Base-by-base conservation (phyloP, 2,113 vertebrate species). In the Hippocampus comes region DNA sequence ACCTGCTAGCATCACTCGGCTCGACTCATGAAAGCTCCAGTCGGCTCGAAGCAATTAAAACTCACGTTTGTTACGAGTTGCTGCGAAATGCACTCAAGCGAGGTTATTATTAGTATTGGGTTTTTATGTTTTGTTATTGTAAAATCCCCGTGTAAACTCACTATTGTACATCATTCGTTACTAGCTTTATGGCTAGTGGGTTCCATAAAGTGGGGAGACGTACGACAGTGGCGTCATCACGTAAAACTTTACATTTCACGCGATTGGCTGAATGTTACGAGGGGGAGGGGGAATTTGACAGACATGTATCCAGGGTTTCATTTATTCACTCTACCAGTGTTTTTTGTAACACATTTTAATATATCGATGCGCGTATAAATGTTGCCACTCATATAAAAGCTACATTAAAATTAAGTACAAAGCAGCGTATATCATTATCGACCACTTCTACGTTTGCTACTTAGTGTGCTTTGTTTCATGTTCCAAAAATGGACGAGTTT, bases 221-320 rank as follows among this genome's bases (percentile, higher is more conserved):
- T 92, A 89, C 89, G 79, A 83, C 80, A 8, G 1, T 75, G 25
- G 94, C 94, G 94, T 95, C 94, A 96, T 90, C 89, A 91, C 94
- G 93, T 82, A 85, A 67, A 41, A 23, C 2, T 78, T 84, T 70
- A 83, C 78, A 67, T 87, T 67, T 91, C 75, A 92, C 93, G 93
- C 93, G 89, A 92, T 84, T 63, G 63, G 67, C 65, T 70, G 64
- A 46, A 63, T 73, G 60, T 27, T 59, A 46, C 43, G 14, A 46
- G 10, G 14, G 3, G 14, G 3, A 15, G 3, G 14, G 14, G 3
- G 14, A 46, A 8, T 0, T 43, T 43, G 42, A 46, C 2, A 12
- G 9, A 46, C 43, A 46, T 46, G 43, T 11, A 2, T 46, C 43
- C 10, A 14, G 43, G 43, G 10, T 46, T 12, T 46, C 2, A 11